Conservation (phyloP, 1,140 invertebrate genomes). For the Charaxes varanes region DNA sequence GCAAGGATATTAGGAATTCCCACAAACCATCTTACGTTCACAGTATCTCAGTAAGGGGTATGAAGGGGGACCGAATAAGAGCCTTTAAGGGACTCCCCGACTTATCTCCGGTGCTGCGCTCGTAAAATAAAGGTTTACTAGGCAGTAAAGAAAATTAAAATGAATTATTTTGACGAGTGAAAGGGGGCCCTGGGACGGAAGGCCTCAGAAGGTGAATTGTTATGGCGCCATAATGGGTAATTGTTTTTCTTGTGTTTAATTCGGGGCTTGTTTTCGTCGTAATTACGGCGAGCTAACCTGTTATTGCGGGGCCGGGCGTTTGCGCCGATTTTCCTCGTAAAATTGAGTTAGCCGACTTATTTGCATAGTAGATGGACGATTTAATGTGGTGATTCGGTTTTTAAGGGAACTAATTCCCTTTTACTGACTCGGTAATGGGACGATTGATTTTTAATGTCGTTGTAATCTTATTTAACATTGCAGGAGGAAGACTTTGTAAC, state of each 20-base stretch:
- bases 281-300: slow-evolving; percentile 28
- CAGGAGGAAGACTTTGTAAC: no score
- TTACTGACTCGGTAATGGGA: slow-evolving; percentile 1
- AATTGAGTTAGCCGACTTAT: slow-evolving; percentile 16
- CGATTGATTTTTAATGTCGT: slow-evolving; percentile 3
- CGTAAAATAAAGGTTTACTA: slow-evolving; percentile 73
- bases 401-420: slow-evolving; percentile 2
- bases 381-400: not conserved
- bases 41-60: slow-evolving; percentile 20
- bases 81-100: slow-evolving; percentile 61
- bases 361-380: slow-evolving; percentile 12
- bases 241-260: slow-evolving; percentile 61
- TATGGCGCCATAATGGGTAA: slow-evolving; percentile 51
- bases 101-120: slow-evolving; percentile 56
- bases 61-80: slow-evolving; percentile 38
- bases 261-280: slow-evolving; percentile 37
- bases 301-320: slow-evolving; percentile 9
- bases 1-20: slow-evolving; percentile 9
- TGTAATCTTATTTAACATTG: not conserved
- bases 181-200: slow-evolving; percentile 40
- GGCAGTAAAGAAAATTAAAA: slow-evolving; percentile 73
- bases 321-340: slow-evolving; percentile 8
- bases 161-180: slow-evolving; percentile 73
- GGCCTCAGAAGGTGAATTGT: slow-evolving; percentile 48
- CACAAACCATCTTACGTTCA: slow-evolving; percentile 6